Base-by-base conservation (phyloP, 1,140 invertebrate genomes). In the Patella vulgata region DNA sequence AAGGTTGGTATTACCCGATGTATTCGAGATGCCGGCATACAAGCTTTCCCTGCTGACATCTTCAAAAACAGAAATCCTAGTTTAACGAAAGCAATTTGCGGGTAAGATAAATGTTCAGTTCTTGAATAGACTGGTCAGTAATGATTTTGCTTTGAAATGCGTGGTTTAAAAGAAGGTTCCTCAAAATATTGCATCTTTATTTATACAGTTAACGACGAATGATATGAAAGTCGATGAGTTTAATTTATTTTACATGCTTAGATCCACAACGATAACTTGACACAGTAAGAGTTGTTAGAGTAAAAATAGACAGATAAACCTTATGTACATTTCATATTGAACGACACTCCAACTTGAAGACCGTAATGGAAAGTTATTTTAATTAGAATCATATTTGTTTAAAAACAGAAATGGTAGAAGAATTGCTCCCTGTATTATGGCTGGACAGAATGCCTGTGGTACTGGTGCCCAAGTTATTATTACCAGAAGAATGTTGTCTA, bases 401-500 rank as follows among this genome's bases (percentile, higher is more conserved):
- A n/a, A n/a, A n/a, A n/a, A n/a, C n/a, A n/a, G n/a, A n/a, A n/a
- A n/a, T n/a, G n/a, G n/a, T n/a, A n/a, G n/a, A n/a, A n/a, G n/a
- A n/a, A n/a, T n/a, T n/a, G n/a, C 30, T 12, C 33, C 52, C 3
- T 54, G 52, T 27, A 54, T 54, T 9, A 54, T 54, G 52, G 52
- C 52, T 9, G 52, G 52, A 27, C 30, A 54, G 33, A 54, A 30
- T 30, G 52, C 52, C 9, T 54, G 52, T 39, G 52, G 52, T 14
- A 21, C 21, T 21, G 52, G 52, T n/a, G 40, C 40, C 21, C 31
- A 33, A 19, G 27, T 54, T 2, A 54, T 36, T 21, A 23, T 54
- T 8, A 54, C 52, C 17, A n/a, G 52, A 11, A 30, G 52, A n/a
- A 54, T 54, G 52, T 25, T 54, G 17, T 54, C 33, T 2, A 17